Evolutionary conservation across 2,888 invertebrate species (phyloP).

Genomic region (Machimus rusticus): DNA sequence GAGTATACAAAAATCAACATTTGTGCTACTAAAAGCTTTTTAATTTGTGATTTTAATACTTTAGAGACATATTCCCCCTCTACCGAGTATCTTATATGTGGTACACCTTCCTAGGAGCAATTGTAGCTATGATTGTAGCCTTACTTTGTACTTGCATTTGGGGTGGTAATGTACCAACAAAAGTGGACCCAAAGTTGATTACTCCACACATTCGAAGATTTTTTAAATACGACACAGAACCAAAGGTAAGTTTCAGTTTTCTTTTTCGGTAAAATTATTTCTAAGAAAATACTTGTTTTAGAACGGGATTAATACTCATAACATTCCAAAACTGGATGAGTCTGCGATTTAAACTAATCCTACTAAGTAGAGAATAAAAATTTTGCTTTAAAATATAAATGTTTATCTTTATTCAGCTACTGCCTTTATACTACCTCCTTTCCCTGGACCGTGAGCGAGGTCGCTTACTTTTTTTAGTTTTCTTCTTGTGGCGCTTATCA

Average conservation of each 20-base stretch:
- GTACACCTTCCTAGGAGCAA: constrained; percentile 73
- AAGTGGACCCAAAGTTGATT: constrained; percentile 68
- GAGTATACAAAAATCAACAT: constrained; percentile 50
- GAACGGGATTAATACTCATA: neutral
- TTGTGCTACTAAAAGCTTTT: neutral
- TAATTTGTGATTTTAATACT: constrained; percentile 16
- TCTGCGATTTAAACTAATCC: neutral
- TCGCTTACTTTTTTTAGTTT: constrained; percentile 60
- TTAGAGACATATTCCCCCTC: constrained; percentile 61
- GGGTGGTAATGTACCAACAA: constrained; percentile 66
- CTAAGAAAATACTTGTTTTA: neutral
- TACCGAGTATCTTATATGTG: constrained; percentile 82
- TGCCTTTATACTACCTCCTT: constrained; percentile 48
- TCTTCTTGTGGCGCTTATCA: constrained; percentile 56
- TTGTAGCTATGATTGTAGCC: constrained; percentile 66
- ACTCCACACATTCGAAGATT: constrained; percentile 66
- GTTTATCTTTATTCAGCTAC: neutral
- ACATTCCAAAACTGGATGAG: constrained; percentile 5
- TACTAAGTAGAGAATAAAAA: neutral
- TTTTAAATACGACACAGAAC: constrained; percentile 47
- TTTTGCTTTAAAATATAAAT: neutral
- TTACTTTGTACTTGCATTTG: constrained; percentile 54
- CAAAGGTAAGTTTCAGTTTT: constrained; percentile 49
- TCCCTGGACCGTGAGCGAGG: constrained; percentile 56
- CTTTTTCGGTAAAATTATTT: neutral